Evolutionary conservation across 2,797 vertebrate species (phyloP), one percentile per base, ranked within the genome.

Genomic region (Rhabdophis nuchalis): DNA sequence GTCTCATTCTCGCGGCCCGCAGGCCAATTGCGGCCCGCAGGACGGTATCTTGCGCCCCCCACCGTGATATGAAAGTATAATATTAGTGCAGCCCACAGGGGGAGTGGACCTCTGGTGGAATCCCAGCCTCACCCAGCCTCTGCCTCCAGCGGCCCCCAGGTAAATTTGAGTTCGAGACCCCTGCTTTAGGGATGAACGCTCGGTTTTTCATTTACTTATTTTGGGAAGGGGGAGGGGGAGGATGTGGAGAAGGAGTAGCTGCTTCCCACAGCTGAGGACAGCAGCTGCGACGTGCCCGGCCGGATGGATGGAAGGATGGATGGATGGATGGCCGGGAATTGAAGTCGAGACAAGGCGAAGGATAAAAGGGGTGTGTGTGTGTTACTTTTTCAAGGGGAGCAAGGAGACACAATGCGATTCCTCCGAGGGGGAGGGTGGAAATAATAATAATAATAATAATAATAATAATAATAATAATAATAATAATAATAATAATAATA

Each of bases 231-330:
- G 93, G 96, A 95, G 93, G 93, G 96, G 96, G 93, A 94, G 96
- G 27, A 61, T 32, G n/a, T 72, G 64, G 6, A 72, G 64, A 72
- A 72, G 64, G 14, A 8, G 96, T 95, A 82, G 36, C 96, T 96
- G 97, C 96, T 95, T 90, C 95, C 64, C 94, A 96, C 97, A 97
- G 97, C 96, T 97, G 97, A 97, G 60, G 96, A 96, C 89, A 91
- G 98, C 98, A 99, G 98, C 99, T 99, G 99, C 98, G 98, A 97
- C 98, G 97, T 93, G 97, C 97, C 97, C 96, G 0, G 93, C 94
- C 0, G 0, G n/a, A 29, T n/a, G 13, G 61, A 11, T 3, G 0
- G 60, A 29, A 5, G 27, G 11, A 29, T 12, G 60, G 25, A 29
- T 1, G 60, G 64, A 68, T 2, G 96, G 97, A 96, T 97, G 97